These are phyloP conservation scores for Coturnix japonica DNA, from an alignment of 2,113 vertebrate genomes.

Conservation along the genomic window DNA sequence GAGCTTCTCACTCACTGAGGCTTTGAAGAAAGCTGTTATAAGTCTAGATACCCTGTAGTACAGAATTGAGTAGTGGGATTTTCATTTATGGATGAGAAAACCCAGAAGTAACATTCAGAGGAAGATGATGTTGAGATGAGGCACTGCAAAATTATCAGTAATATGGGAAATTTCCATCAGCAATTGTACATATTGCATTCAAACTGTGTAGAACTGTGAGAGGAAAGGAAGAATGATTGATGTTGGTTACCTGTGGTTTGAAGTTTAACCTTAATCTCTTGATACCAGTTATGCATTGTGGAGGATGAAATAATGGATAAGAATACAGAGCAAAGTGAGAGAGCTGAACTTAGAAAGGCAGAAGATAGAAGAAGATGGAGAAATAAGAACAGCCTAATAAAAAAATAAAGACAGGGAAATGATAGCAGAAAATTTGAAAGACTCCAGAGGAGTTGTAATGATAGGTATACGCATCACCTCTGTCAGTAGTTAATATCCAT, in stretches of 20 bases:
- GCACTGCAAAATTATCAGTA: not conserved
- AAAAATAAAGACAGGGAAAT: not conserved
- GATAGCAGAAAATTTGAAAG: not conserved
- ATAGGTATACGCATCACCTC: not conserved
- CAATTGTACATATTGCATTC: not conserved
- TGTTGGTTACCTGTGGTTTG: not conserved
- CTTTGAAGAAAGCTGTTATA: not conserved
- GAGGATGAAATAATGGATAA: not conserved
- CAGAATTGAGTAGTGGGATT: not conserved
- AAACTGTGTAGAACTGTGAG: not conserved
- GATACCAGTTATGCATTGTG: not conserved
- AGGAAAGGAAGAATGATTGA: not conserved
- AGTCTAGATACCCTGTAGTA: not conserved
- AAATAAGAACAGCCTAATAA: slow-evolving; percentile 6
- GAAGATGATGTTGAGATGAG: not conserved
- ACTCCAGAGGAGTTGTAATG: not conserved
- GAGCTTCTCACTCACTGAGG: not conserved
- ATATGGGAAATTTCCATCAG: not conserved
- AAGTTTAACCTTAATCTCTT: not conserved
- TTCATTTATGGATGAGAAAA: not conserved
- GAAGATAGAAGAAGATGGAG: not conserved
- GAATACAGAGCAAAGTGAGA: not conserved
- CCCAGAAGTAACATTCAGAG: not conserved
- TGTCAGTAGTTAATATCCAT: slow-evolving; percentile 21
- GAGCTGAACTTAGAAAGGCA: not conserved